Evolutionary conservation across 2,888 invertebrate genomes (phyloP).

Genomic region (Leistus spinibarbis): DNA sequence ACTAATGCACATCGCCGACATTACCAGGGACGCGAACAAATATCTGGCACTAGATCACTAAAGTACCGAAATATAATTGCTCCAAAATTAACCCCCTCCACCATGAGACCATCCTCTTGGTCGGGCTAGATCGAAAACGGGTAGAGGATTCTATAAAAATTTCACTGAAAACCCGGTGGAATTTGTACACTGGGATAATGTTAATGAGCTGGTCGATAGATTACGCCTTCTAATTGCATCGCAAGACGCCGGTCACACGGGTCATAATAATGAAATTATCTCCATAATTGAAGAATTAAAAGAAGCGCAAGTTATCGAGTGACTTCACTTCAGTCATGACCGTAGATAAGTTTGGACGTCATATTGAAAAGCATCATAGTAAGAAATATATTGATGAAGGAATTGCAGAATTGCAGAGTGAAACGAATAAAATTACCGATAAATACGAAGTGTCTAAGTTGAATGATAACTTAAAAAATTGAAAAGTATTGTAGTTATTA

Average conservation of each 20-base stretch:
- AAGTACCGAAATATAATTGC: conserved; percentile 36
- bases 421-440: no score
- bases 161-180: neutral
- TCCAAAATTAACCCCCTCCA: neutral
- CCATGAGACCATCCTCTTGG: neutral
- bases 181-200: neutral
- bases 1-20: conserved; percentile 21
- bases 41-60: conserved; percentile 5
- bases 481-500: no score
- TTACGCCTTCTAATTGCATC: neutral
- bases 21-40: conserved; percentile 19
- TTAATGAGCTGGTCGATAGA: neutral
- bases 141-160: neutral
- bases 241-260: neutral
- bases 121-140: neutral
- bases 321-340: neutral
- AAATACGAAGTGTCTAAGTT: no score
- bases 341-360: neutral
- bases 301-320: neutral
- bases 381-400: no score
- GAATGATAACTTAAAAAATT: no score
- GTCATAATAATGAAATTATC: neutral
- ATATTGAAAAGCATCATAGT: neutral
- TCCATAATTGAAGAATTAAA: neutral
- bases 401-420: no score